Evolutionary conservation across 2,888 invertebrate species (phyloP).

Genomic region (Nymphalis urticae): DNA sequence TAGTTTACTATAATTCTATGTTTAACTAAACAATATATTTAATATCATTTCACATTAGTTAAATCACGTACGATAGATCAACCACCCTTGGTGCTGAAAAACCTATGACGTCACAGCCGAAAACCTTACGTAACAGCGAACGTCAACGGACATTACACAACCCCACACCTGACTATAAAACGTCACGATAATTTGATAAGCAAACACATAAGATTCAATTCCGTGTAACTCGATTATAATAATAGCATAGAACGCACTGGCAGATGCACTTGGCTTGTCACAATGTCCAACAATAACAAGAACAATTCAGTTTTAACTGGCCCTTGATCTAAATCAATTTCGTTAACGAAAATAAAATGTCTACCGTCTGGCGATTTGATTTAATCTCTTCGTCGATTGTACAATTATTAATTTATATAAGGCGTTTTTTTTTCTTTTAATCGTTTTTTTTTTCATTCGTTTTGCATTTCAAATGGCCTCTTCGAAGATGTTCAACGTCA

Average conservation of each 20-base stretch:
- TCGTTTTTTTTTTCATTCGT: not conserved
- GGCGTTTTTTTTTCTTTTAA: not conserved
- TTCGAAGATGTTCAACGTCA: not conserved
- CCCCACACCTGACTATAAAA: conserved; percentile 52
- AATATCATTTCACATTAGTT: no score
- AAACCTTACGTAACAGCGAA: conserved; percentile 43
- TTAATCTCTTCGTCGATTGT: conserved; percentile 2
- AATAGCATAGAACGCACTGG: conserved; percentile 67
- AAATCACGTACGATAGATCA: not conserved
- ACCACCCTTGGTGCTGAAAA: conserved; percentile 20
- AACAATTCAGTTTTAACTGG: conserved; percentile 56
- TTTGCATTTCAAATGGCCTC: not conserved
- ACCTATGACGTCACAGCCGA: conserved; percentile 42
- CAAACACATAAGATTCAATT: conserved; percentile 28
- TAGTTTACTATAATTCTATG: no score
- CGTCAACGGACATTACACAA: conserved; percentile 45
- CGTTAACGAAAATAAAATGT: conserved; percentile 50
- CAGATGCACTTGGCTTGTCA: conserved; percentile 71
- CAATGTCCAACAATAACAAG: conserved; percentile 69
- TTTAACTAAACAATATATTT: no score
- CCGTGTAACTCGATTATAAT: conserved; percentile 49
- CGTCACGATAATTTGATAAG: conserved; percentile 25
- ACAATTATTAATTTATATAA: not conserved
- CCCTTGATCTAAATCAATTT: conserved; percentile 72
- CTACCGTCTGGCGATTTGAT: conserved; percentile 42